Evolutionary conservation across 2,113 vertebrate genomes (phyloP).

Genomic region (Zosterops japonicus): DNA sequence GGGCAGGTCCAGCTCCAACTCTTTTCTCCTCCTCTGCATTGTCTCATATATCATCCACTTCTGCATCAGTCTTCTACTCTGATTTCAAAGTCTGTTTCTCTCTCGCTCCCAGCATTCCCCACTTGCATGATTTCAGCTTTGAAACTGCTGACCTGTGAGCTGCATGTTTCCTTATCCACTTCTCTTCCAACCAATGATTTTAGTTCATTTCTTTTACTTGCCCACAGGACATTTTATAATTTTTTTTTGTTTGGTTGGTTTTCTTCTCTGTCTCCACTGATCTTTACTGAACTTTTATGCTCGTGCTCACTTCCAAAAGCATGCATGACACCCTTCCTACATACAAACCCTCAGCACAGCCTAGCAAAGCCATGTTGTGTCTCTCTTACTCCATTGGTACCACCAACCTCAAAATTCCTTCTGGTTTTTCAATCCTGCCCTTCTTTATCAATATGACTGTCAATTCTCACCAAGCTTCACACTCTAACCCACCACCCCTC

Average conservation of each 20-base stretch:
- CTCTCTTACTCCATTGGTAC: background rate
- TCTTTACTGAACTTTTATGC: background rate
- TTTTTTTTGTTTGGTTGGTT: background rate
- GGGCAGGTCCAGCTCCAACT: background rate
- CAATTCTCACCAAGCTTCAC: background rate
- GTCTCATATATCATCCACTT: conserved; percentile 38
- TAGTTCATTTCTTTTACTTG: background rate
- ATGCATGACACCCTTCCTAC: background rate
- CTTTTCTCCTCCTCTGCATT: conserved; percentile 28
- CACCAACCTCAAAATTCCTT: background rate
- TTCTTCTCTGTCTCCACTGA: background rate
- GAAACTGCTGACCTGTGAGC: background rate
- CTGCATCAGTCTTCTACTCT: background rate
- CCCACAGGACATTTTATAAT: background rate
- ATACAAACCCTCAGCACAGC: background rate
- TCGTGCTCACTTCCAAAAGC: background rate
- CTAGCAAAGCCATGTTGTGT: background rate
- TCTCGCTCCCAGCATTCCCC: background rate
- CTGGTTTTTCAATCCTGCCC: background rate
- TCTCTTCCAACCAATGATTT: background rate
- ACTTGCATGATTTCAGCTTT: background rate
- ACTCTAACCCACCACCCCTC: background rate
- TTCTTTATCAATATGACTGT: background rate
- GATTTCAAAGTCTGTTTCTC: background rate
- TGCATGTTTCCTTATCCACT: background rate